Evolutionary conservation across 2,888 invertebrate genomes (phyloP), one percentile per base, ranked within the genome.

Genomic region (Cosmia trapezina): DNA sequence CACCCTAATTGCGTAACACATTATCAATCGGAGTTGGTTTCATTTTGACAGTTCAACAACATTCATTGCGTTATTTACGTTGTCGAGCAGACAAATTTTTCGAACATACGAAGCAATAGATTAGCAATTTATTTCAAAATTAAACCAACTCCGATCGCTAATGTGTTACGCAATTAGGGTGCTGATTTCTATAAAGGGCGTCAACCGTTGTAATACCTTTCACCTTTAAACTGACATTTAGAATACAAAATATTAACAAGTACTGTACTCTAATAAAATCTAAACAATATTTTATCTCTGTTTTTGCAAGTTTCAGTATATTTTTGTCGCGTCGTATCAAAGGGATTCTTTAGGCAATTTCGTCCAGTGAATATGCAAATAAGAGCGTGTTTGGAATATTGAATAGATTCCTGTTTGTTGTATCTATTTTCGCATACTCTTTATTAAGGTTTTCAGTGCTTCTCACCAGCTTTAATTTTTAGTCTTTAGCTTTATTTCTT

Each of bases 181-280:
- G n/a, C n/a, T n/a, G 74, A 57, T 83, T 83, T 68, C 37, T 72
- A 41, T 63, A 59, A 73, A 81, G 74, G 78, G 61, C 65, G 33
- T 41, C 60, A 60, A 33, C n/a, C 51, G 62, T 47, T 45, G 47
- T 19, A n/a, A n/a, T n/a, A 62, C 43, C 62, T 71, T 37, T 81
- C 47, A 78, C 73, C 82, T 81, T 84, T 78, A 67, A 53, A 65
- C 11, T 75, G 76, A 72, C 53, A 81, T 84, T 84, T 57, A 19
- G 11, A 43, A 59, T 41, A 33, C 8, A 66, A 66, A 45, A 63
- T 41, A 54, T 53, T 57, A 28, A 11, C 2, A 33, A 57, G 53
- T 14, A 28, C 22, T 66, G 28, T 62, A 37, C 1, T 45, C 19
- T 11, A 45, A 41, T 56, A 45, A 51, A 68, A 62, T 43, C 22